Evolutionary conservation across 2,113 vertebrate genomes (phyloP).

Genomic region (Pampusana beccarii): DNA sequence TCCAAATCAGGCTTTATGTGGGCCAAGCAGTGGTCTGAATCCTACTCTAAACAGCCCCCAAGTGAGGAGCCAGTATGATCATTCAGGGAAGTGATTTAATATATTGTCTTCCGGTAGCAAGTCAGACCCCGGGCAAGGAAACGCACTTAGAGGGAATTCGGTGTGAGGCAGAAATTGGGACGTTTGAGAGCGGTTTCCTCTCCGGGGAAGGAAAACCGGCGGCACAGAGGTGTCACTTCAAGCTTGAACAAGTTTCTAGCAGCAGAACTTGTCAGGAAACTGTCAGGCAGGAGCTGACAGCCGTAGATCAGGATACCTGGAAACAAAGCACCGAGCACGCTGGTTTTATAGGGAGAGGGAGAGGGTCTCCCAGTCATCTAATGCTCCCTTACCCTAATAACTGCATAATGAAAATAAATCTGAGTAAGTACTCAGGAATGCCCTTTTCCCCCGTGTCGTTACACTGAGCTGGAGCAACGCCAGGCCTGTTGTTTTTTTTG

Average conservation of each 20-base stretch:
- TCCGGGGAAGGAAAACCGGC: conserved; percentile 40
- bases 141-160: conserved; percentile 21
- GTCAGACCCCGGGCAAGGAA: conserved; percentile 36
- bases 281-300: conserved; percentile 55
- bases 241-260: conserved; percentile 67
- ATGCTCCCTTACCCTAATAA: conserved; percentile 25
- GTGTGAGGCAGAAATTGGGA: background rate
- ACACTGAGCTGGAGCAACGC: conserved; percentile 30
- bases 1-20: conserved; percentile 57
- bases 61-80: background rate
- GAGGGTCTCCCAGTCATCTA: background rate
- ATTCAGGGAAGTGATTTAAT: conserved; percentile 48
- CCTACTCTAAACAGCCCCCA: conserved; percentile 5
- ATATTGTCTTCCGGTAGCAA: conserved; percentile 12
- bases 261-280: conserved; percentile 66
- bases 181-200: conserved; percentile 24
- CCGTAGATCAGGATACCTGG: conserved; percentile 53
- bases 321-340: background rate
- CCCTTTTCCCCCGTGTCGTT: background rate
- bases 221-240: conserved; percentile 58
- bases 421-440: conserved; percentile 15
- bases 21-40: conserved; percentile 50
- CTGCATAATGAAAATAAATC: conserved; percentile 18
- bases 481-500: background rate
- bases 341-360: conserved; percentile 1